A percentile compares a stretch with the other conserved stretches of the same genome.
These are phyloP conservation scores for Nesometra sesokonis DNA, from an alignment of 35 echinoderm and acorn worm species.

Conservation along the genomic window DNA sequence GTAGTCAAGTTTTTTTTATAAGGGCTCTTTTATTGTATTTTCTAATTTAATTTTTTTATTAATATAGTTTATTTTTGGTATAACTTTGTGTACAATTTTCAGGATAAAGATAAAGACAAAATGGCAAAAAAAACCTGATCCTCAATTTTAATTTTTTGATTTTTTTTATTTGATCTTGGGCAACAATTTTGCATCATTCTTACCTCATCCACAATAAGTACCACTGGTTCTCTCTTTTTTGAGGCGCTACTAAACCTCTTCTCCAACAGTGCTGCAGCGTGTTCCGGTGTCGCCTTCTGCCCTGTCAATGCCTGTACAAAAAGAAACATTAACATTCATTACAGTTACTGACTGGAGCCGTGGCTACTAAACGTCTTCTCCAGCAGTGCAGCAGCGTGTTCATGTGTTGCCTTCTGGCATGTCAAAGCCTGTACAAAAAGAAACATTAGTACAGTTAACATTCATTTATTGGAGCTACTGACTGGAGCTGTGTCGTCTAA, in stretches of 20 bases:
- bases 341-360: too few species aligned
- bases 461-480: too few species aligned
- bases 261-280: constrained; percentile 65
- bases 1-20: too few species aligned
- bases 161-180: too few species aligned
- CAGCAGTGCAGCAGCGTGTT: constrained; percentile 63
- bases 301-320: constrained; percentile 54
- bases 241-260: constrained; percentile 50
- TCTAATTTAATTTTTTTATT: too few species aligned
- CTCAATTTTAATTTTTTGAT: too few species aligned
- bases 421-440: constrained; percentile 40
- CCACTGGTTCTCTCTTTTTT: constrained; percentile 29
- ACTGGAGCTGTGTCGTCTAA: constrained; percentile 8
- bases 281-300: constrained; percentile 89
- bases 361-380: constrained; percentile 59
- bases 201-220: constrained; percentile 94
- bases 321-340: too few species aligned
- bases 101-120: too few species aligned
- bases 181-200: not conserved
- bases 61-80: too few species aligned
- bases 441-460: not conserved
- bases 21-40: too few species aligned
- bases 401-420: constrained; percentile 86
- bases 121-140: too few species aligned
- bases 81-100: too few species aligned